Base-by-base conservation (phyloP, 1,140 invertebrate species). In the Caerostris extrusa region DNA sequence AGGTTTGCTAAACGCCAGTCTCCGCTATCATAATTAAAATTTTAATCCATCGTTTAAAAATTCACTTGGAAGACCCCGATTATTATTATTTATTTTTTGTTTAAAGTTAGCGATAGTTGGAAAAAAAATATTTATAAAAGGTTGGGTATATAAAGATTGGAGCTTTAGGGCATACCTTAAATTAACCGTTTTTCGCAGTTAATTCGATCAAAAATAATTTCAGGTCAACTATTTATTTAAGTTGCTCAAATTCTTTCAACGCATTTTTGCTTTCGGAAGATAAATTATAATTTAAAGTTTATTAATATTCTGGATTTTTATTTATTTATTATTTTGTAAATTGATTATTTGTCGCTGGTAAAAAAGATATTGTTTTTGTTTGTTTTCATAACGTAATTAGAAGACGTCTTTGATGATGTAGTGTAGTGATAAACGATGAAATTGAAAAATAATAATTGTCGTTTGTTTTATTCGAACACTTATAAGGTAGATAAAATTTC, bases 11-110 rank as follows among this genome's bases (percentile, higher is more conserved):
- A 4, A 77, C 69, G 50, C 10, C 34, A 77, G 50, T 12, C 19
- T 12, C 19, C 69, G 14, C 69, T 77, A 77, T 77, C 69, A 77
- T 77, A 77, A 77, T 77, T 77, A 77, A 77, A 77, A 19, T 77
- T 77, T 77, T 77, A 77, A 77, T 77, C 34, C 10, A 10, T 4
- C 3, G 69, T 77, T 77, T 50, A 77, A 77, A 77, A 77, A 77
- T 53, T 7, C 10, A 5, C 7, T 77, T 53, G 69, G 34, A 50
- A 7, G 5, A 12, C 34, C 8, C 34, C 2, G 34, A 34, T 34
- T 34, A 34, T 34, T 34, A 34, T 34, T 34, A 1, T 34, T 34
- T 34, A 34, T 34, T 34, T 8, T 71, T 71, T 71, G 8, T 12
- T 12, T 7, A 34, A 77, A 10, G 8, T 7, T 77, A 34, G 8